Base-by-base conservation (phyloP, 2,888 invertebrate genomes). In the Drosophila kambysellisi region DNA sequence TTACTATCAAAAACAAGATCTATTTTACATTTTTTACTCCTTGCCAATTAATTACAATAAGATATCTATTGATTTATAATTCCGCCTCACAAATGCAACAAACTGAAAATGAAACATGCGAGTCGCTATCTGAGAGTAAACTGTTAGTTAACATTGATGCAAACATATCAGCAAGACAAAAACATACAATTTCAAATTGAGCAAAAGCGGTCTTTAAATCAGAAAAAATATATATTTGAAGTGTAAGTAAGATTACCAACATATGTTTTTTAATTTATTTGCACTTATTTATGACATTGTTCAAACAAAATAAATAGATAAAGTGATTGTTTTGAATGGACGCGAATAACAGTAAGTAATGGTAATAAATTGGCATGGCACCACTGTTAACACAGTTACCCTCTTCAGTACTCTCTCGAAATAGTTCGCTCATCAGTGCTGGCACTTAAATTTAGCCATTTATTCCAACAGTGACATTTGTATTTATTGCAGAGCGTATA, bases 1-100 rank as follows among this genome's bases (percentile, higher is more conserved):
- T 20, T 4, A 4, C 4, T 20, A 32, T 5, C 15, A 32, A 11
- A 32, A 12, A 8, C 41, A 39, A 52, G 15, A 48, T 60, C 33
- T 39, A 32, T 61, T 37, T 20, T 41, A 46, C 29, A 48, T 62
- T 50, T 37, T 30, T 11, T 32, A 51, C 51, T 50, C 30, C 33
- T 51, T 39, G 48, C 65, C 81, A 82, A 84, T 83, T 70, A 73
- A 73, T 68, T 86, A 56, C 73, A 77, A 82, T 83, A 77, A 62
- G 65, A 74, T 63, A 74, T 70, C 32, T 80, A 80, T 82, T 86
- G 69, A 57, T 70, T 70, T 60, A 32, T 76, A 66, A 48, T 69
- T 64, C 61, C 58, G 50, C 1, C 37, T 29, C 61, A 39, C 54
- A 39, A 39, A 12, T 32, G 75, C 8, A 66, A 68, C 79, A 68